Evolutionary conservation across 2,888 invertebrate genomes (phyloP).

Genomic region (Netelia melanura): DNA sequence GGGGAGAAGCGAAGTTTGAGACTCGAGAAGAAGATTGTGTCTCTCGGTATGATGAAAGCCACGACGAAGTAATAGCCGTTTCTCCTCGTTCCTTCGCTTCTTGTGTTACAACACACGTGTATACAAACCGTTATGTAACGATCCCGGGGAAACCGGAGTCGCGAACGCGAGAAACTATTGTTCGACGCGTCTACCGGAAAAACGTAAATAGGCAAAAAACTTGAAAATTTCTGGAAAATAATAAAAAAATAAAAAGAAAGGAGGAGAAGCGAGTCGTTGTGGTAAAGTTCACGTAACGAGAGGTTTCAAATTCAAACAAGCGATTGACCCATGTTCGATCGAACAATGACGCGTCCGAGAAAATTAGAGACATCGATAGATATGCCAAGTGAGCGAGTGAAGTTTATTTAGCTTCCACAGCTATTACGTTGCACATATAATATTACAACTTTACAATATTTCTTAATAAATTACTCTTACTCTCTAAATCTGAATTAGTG

Average conservation of each 20-base stretch:
- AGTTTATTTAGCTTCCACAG: too few relatives aligned
- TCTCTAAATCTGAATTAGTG: too few relatives aligned
- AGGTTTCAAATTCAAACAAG: too few relatives aligned
- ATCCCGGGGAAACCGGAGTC: background rate
- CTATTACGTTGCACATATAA: too few relatives aligned
- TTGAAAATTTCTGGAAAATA: too few relatives aligned
- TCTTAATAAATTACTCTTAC: too few relatives aligned
- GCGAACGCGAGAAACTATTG: background rate
- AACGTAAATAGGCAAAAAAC: background rate
- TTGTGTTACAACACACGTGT: background rate
- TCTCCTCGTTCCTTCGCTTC: slow-evolving; percentile 8
- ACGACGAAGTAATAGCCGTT: slow-evolving; percentile 46
- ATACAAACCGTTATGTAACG: slow-evolving; percentile 32
- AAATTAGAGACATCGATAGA: background rate
- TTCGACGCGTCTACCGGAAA: background rate
- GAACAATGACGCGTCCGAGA: background rate
- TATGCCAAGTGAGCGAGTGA: too few relatives aligned
- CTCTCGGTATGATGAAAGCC: slow-evolving; percentile 47
- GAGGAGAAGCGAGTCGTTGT: too few relatives aligned
- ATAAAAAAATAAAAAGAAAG: too few relatives aligned
- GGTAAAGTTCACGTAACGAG: too few relatives aligned
- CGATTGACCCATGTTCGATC: too few relatives aligned
- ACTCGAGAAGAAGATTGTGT: slow-evolving; percentile 50
- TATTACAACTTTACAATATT: too few relatives aligned
- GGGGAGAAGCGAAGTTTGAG: slow-evolving; percentile 46